Conservation (phyloP, 2,113 vertebrate genomes). For the Sturnus vulgaris region DNA sequence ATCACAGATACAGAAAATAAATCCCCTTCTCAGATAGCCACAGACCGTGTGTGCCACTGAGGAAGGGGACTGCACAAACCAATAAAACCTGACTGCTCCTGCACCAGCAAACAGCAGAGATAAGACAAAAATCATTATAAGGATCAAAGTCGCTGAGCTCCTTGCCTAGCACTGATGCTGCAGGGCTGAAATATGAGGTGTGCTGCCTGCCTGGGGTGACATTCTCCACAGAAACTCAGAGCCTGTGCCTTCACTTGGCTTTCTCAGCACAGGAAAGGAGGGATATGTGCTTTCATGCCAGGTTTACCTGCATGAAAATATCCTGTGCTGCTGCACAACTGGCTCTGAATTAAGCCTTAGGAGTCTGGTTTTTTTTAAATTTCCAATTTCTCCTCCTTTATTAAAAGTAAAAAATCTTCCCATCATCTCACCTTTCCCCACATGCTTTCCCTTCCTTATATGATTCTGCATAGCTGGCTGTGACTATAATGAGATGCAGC, state of each 20-base stretch:
- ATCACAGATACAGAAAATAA: conserved; percentile 19
- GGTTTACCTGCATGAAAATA: neutral
- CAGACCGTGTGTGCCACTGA: neutral
- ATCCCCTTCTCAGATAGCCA: neutral
- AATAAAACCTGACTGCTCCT: neutral
- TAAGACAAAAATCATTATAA: conserved; percentile 19
- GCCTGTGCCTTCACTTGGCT: neutral
- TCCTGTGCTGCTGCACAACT: neutral
- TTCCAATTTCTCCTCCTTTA: neutral
- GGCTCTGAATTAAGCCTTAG: neutral
- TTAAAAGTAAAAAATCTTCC: neutral
- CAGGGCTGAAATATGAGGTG: neutral
- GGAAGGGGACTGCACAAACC: neutral
- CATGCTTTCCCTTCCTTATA: neutral
- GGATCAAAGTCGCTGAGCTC: neutral
- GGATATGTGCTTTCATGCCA: neutral
- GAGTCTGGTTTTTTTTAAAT: neutral
- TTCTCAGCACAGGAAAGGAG: neutral
- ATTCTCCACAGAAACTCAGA: neutral
- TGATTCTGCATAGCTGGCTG: neutral
- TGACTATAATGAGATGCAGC: neutral
- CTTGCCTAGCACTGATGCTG: neutral
- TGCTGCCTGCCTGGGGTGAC: neutral
- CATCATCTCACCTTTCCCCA: neutral
- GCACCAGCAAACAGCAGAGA: neutral